Conservation (phyloP, 2,113 vertebrate genomes). For the Tenebrosternarchus preto region DNA sequence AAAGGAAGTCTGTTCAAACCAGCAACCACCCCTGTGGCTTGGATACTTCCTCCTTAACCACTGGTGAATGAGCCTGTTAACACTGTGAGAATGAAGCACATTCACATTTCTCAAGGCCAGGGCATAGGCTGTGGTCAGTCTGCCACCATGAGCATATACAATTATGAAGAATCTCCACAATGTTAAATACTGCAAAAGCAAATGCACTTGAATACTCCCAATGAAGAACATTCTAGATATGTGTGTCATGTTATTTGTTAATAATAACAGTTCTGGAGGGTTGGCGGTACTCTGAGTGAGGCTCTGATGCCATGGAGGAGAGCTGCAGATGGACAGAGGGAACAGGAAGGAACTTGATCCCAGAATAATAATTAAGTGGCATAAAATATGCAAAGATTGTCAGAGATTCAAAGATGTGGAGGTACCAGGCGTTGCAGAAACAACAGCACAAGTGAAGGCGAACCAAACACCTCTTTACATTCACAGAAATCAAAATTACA, state of each 20-base stretch:
- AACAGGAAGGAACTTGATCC: background rate
- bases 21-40: background rate
- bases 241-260: background rate
- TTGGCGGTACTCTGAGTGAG: background rate
- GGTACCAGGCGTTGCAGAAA: conserved; percentile 12
- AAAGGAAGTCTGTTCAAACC: background rate
- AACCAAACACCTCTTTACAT: background rate
- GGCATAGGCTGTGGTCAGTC: background rate
- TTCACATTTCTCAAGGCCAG: background rate
- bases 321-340: no score
- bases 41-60: no score
- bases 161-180: background rate
- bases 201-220: background rate
- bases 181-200: background rate
- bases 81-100: background rate
- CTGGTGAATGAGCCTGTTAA: no score
- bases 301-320: background rate
- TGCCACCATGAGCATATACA: background rate
- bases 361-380: background rate
- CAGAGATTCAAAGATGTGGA: background rate
- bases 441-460: background rate
- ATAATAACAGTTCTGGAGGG: background rate
- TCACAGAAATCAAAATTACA: background rate
- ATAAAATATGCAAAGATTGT: conserved; percentile 2
- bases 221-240: no score